These are phyloP conservation scores for Pomacea canaliculata DNA, from an alignment of 2,888 invertebrate genomes.

Conservation along the genomic window DNA sequence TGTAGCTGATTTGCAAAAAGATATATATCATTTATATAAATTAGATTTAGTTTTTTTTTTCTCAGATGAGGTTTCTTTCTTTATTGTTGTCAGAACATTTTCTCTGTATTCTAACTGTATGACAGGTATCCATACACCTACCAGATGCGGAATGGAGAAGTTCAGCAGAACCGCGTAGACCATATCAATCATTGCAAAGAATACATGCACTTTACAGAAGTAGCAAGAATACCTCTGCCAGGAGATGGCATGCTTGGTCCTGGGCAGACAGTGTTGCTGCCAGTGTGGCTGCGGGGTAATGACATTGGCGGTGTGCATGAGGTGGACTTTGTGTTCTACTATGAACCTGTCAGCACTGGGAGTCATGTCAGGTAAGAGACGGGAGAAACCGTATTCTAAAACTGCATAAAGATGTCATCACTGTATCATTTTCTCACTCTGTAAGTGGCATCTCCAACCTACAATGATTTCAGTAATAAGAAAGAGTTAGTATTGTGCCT, in stretches of 20 bases:
- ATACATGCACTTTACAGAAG: slow-evolving; percentile 38
- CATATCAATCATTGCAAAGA: background rate
- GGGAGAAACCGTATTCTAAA: background rate
- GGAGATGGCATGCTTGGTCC: slow-evolving; percentile 71
- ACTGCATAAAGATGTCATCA: no score
- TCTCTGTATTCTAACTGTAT: no score
- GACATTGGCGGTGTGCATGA: slow-evolving; percentile 76
- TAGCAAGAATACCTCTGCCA: slow-evolving; percentile 57
- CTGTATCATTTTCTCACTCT: no score
- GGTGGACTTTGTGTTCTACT: slow-evolving; percentile 81
- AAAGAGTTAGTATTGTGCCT: no score
- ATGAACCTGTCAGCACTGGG: slow-evolving; percentile 73
- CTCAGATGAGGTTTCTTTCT: no score
- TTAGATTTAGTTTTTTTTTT: no score
- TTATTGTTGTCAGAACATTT: no score
- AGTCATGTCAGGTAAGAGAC: slow-evolving; percentile 44
- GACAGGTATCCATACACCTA: slow-evolving; percentile 50
- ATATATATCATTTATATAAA: no score
- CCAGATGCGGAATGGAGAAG: slow-evolving; percentile 36
- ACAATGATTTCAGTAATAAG: no score
- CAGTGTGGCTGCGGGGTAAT: slow-evolving; percentile 81
- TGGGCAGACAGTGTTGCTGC: slow-evolving; percentile 72
- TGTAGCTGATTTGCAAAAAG: no score
- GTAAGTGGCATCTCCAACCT: no score
- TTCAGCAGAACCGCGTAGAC: background rate